Evolutionary conservation across 2,797 vertebrate species (phyloP), one percentile per base, ranked within the genome.

Genomic region (Danio tinwini): DNA sequence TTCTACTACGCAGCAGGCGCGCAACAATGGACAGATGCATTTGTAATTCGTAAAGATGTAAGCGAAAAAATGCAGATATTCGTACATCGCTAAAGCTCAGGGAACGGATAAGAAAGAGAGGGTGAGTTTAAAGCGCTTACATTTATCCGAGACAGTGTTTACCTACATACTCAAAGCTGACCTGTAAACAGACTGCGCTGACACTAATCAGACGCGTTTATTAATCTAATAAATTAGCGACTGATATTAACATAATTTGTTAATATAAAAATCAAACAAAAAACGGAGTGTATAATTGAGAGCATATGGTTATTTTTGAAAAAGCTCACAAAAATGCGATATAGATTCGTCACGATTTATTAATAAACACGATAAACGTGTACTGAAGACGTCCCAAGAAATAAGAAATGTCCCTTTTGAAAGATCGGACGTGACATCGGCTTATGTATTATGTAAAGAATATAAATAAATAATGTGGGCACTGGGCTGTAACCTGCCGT

Each of bases 381-480:
- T 13, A 17, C 61, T 49, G 63, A 63, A 70, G 61, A 39, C 67
- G 45, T 42, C 44, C 6, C 5, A 6, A 8, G 40, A 74, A 59
- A 5, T 44, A 21, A 9, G 29, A 47, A 76, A 53, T 42, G 50
- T 45, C 62, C 12, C 17, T 8, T 69, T 76, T 42, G 72, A 83
- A 73, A 74, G 7, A 55, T 68, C 45, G 49, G 39, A 62, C 45
- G 49, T 71, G 47, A 52, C 84, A 67, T 53, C 37, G 52, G 52
- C 56, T 70, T 61, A 86, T 86, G 69, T 65, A 84, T 82, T 86
- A 86, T 86, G 82, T 86, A 84, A 84, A 76, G 56, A 39, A 65
- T 81, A 82, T 86, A 78, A 84, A 86, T 86, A 86, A 86, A 78
- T 86, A 81, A 86, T 84, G 78, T 39, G 6, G 19, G 45, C 61